These are phyloP conservation scores for Drosophila antonietae DNA, from an alignment of 2,888 invertebrate genomes.

Conservation along the genomic window DNA sequence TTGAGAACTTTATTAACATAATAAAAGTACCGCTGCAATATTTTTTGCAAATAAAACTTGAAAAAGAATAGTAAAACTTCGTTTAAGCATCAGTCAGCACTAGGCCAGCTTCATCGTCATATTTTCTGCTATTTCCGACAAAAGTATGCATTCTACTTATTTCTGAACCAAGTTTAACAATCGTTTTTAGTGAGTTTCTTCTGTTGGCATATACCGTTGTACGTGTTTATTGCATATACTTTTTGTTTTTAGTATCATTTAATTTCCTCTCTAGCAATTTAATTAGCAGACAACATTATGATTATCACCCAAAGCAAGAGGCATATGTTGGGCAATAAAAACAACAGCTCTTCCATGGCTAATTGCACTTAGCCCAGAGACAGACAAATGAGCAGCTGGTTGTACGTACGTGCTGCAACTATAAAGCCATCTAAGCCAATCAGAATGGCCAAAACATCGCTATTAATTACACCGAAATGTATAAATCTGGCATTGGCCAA, in stretches of 20 bases:
- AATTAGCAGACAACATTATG: constrained; percentile 65
- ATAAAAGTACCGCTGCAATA: too few species aligned
- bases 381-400: constrained; percentile 17
- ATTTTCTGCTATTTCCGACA: background rate
- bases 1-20: too few species aligned
- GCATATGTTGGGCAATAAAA: constrained; percentile 27
- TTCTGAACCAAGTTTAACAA: background rate
- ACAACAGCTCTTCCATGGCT: constrained; percentile 27
- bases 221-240: background rate
- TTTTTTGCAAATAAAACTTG: background rate
- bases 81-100: background rate
- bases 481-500: constrained; percentile 56
- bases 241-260: constrained; percentile 36
- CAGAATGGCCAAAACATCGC: constrained; percentile 52
- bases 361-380: constrained; percentile 36
- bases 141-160: background rate
- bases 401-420: constrained; percentile 28
- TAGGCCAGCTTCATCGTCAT: background rate
- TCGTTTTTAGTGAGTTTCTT: background rate
- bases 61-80: background rate
- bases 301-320: constrained; percentile 45
- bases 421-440: constrained; percentile 54
- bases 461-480: constrained; percentile 64
- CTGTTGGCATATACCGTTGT: constrained; percentile 7
- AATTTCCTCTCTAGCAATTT: constrained; percentile 54